Percentiles rank a stretch among this genome's conserved stretches.
These are phyloP conservation scores for Drosophila peninsularis DNA, from an alignment of 2,888 invertebrate species.

Conservation along the genomic window DNA sequence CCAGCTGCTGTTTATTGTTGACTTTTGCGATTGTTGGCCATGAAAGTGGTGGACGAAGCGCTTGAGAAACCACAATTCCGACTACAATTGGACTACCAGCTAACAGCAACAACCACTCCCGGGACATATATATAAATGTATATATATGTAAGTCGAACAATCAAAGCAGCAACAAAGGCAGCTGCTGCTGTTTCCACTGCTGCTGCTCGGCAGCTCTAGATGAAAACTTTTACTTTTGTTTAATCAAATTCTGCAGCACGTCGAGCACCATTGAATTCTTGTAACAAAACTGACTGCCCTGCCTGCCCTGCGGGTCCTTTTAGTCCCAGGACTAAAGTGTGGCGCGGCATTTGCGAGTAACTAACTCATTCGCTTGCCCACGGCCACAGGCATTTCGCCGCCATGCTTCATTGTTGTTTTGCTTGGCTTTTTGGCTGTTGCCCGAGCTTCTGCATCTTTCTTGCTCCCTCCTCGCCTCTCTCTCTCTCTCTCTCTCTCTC, in stretches of 20 bases:
- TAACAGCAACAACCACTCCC: constrained; percentile 20
- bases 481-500: not conserved
- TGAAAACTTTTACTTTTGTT: constrained; percentile 78
- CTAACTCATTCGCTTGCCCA: constrained; percentile 51
- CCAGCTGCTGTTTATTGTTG: constrained; percentile 19
- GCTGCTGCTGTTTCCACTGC: constrained; percentile 36
- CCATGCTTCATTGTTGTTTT: constrained; percentile 53
- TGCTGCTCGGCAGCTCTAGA: constrained; percentile 45
- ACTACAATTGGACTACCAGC: constrained; percentile 34
- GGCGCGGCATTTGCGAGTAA: constrained; percentile 44
- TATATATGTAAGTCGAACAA: constrained; percentile 37
- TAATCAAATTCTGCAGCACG: constrained; percentile 77
- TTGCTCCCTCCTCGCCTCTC: not conserved
- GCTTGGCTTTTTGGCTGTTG: constrained; percentile 42
- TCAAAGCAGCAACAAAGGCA: constrained; percentile 50
- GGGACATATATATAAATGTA: not conserved
- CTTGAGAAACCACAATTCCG: constrained; percentile 40
- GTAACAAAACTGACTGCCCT: constrained; percentile 54
- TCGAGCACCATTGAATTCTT: constrained; percentile 70
- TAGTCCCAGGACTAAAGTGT: constrained; percentile 17
- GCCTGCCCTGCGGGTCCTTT: constrained; percentile 3
- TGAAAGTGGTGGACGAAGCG: constrained; percentile 57
- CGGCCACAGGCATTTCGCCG: constrained; percentile 48
- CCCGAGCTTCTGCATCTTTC: constrained; percentile 13
- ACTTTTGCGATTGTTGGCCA: constrained; percentile 56